phyloP scores from a whole-genome alignment of 2,888 invertebrate species.

The Gnatocerus cornutus region DNA sequence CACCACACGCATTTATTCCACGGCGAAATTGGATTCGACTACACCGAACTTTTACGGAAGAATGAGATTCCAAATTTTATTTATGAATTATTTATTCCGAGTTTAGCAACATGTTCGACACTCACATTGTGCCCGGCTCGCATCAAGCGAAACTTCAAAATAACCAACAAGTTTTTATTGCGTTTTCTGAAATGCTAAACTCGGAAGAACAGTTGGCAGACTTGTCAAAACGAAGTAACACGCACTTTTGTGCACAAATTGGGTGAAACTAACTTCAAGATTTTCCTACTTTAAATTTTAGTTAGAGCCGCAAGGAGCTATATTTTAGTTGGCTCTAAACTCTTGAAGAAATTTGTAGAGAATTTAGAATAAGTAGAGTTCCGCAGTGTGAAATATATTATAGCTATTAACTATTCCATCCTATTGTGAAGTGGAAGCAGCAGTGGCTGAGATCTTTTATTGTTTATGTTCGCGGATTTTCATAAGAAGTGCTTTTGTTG shows the following conservation, averaged over 20 bases:
- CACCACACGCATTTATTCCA: conserved; percentile 26
- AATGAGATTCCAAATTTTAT: conserved; percentile 55
- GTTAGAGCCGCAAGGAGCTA: too few relatives aligned
- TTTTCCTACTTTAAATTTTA: too few relatives aligned
- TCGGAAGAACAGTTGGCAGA: conserved; percentile 19
- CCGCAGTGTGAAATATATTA: too few relatives aligned
- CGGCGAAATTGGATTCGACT: conserved; percentile 52
- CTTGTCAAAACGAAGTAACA: conserved; percentile 1
- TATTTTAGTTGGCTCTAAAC: too few relatives aligned
- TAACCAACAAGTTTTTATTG: conserved; percentile 41
- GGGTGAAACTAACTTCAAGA: too few relatives aligned
- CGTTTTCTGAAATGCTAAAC: conserved; percentile 36
- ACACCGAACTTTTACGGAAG: conserved; percentile 52
- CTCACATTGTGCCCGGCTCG: conserved; percentile 31
- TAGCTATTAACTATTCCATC: too few relatives aligned
- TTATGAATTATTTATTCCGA: conserved; percentile 54
- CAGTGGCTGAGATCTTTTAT: too few relatives aligned
- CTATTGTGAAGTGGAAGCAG: too few relatives aligned
- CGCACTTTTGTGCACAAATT: background rate
- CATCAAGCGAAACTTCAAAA: conserved; percentile 28
- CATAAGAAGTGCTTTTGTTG: too few relatives aligned
- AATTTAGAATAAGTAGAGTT: too few relatives aligned
- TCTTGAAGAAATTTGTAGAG: too few relatives aligned
- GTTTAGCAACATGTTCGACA: conserved; percentile 46
- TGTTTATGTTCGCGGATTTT: too few relatives aligned